Percentiles rank a stretch among this genome's conserved stretches.
phyloP scores from a whole-genome alignment of 2,888 invertebrate genomes.

The Glyphotaelius pellucidus region DNA sequence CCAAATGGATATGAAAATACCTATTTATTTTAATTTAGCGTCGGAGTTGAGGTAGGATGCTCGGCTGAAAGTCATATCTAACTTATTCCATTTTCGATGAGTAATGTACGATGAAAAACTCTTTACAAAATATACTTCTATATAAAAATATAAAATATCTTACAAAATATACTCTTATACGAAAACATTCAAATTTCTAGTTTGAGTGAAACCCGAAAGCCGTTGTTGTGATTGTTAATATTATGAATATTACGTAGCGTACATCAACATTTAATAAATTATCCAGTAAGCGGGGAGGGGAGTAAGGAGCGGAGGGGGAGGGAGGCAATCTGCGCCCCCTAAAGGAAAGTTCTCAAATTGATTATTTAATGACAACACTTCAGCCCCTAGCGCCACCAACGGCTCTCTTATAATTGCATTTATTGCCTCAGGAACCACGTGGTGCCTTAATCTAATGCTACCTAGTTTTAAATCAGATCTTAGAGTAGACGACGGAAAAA shows the following conservation, averaged over 20 bases:
- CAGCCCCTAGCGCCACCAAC: conserved; percentile 16
- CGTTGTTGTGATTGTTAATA: background rate
- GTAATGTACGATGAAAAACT: too few relatives aligned
- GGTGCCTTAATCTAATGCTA: background rate
- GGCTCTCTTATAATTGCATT: conserved; percentile 46
- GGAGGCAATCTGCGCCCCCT: conserved; percentile 34
- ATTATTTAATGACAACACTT: conserved; percentile 57
- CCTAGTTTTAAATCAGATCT: background rate
- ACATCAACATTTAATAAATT: conserved; percentile 53
- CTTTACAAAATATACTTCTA: too few relatives aligned
- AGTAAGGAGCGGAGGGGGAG: background rate
- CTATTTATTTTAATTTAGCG: background rate
- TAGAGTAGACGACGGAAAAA: background rate
- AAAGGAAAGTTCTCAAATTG: conserved; percentile 46
- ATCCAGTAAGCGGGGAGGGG: conserved; percentile 33
- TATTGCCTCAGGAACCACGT: conserved; percentile 29
- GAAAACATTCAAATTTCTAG: too few relatives aligned
- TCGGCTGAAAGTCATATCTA: background rate
- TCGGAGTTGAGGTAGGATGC: background rate
- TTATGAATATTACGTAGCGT: conserved; percentile 49
- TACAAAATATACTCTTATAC: too few relatives aligned
- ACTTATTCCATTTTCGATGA: background rate
- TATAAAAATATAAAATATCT: too few relatives aligned
- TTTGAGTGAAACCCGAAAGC: too few relatives aligned
- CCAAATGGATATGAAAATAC: background rate